Conservation (phyloP, 2,888 invertebrate genomes). For the Prosapia bicincta region DNA sequence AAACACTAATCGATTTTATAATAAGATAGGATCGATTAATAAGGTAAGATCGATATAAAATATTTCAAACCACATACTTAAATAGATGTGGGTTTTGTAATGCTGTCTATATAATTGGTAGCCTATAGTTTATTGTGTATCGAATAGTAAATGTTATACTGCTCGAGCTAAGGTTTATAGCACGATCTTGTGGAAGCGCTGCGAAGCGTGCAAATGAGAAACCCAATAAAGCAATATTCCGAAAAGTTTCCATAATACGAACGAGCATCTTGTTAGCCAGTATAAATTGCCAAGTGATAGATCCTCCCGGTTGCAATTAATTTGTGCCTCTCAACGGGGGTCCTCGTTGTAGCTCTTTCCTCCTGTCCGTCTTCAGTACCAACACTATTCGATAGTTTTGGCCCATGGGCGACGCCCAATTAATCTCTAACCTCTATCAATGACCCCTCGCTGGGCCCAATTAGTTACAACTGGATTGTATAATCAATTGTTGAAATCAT, state of each 20-base stretch:
- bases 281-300: not conserved
- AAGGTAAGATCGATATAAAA: no score
- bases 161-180: no score
- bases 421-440: slow-evolving; percentile 2
- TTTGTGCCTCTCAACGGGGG: not conserved
- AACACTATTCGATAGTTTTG: not conserved
- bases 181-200: not conserved
- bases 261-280: not conserved
- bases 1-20: no score
- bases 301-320: not conserved
- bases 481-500: not conserved
- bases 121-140: no score
- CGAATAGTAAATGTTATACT: no score
- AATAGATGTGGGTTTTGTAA: no score
- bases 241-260: not conserved
- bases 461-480: not conserved
- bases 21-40: no score
- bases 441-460: not conserved
- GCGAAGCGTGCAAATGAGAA: not conserved
- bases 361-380: not conserved
- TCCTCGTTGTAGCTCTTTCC: not conserved
- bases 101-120: no score
- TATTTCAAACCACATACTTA: no score
- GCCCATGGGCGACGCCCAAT: not conserved
- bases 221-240: not conserved